Evolutionary conservation across 2,797 vertebrate genomes (phyloP), one percentile per base, ranked within the genome.

Genomic region (Meda fulgida): DNA sequence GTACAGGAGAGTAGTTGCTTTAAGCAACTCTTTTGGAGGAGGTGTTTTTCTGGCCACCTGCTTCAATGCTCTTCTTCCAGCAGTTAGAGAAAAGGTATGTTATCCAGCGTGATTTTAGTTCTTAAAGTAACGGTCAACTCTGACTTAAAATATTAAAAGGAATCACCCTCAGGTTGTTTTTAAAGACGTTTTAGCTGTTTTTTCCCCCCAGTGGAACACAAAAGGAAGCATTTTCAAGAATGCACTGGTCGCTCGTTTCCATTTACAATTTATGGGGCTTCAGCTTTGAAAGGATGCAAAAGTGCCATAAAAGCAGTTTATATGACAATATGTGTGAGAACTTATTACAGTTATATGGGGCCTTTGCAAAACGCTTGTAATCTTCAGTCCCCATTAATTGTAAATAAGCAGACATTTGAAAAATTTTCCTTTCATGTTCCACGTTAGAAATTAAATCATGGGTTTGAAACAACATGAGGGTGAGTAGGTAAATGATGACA

Each of bases 21-120:
- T 99, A 29, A 96, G 96, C 83, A 98, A 97, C 89, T 93, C 96
- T 0, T 98, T 98, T 0, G 97, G 96, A n/a, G 97, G 97, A 0
- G 98, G 98, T 0, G 97, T 99, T 26, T 98, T 99, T 91, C 94
- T 99, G 87, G 97, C 97, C 18, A 99, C 97, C 0, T 98, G 97
- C 91, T 99, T 99, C 92, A 99, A 98, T 0, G 94, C 97, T 1
- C 90, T 97, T 46, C 92, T 97, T 77, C 96, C 96, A 0, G 92
- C 95, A 0, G 95, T 97, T 10, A 89, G 96, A 43, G 94, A 92
- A 0, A 97, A 97, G 96, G 96, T 97, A 92, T 29, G 77, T 71
- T 34, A 11, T 51, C n/a, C 0, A 40, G 4, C 58, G 23, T 34
- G 19, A 7, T 73, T 31, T 76, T 14, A n/a, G 29, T 43, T n/a